Conservation (phyloP, 2,888 invertebrate genomes). For the Heterodera filipjevi region DNA sequence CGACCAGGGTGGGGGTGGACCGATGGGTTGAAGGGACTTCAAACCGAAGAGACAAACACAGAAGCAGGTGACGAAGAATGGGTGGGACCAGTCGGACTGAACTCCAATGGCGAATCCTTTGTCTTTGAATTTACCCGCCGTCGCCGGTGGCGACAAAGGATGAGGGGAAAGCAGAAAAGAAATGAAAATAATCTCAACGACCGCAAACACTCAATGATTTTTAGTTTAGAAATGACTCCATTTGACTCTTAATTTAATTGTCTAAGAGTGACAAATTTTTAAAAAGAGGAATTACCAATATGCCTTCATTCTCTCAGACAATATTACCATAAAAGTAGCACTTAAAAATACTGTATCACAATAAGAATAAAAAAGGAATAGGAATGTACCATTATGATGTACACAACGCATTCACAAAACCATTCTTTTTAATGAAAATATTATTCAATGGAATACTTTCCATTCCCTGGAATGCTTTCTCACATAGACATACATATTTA, state of each 20-base stretch:
- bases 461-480: not conserved
- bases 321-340: too few relatives aligned
- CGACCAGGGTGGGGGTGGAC: not conserved
- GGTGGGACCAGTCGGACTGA: not conserved
- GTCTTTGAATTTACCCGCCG: not conserved
- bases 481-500: too few relatives aligned
- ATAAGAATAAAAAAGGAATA: too few relatives aligned
- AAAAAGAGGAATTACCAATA: too few relatives aligned
- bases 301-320: too few relatives aligned
- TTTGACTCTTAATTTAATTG: too few relatives aligned
- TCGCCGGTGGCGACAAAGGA: not conserved
- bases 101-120: not conserved
- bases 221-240: too few relatives aligned
- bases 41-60: constrained; percentile 7
- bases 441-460: not conserved
- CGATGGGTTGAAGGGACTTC: not conserved
- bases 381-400: too few relatives aligned
- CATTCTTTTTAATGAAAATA: not conserved
- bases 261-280: too few relatives aligned
- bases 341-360: too few relatives aligned
- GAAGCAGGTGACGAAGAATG: not conserved
- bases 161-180: not conserved
- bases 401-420: not conserved
- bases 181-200: not conserved
- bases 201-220: not conserved